phyloP scores from a whole-genome alignment of 92 coral and sea anemone species.

The Phenganax stokvisi region DNA sequence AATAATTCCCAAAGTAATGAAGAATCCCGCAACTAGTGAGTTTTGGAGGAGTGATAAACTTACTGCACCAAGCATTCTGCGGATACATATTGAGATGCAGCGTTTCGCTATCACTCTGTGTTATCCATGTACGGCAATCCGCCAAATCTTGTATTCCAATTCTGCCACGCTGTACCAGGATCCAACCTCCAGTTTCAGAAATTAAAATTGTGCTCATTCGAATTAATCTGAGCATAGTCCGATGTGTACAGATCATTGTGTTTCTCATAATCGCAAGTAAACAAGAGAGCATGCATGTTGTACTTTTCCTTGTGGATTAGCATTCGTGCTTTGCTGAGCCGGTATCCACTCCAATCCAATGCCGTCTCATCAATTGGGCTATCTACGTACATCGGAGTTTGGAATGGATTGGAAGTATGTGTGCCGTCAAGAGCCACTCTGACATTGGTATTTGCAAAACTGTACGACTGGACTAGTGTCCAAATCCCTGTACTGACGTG shows the following conservation, averaged over 20 bases:
- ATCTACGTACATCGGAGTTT: not conserved
- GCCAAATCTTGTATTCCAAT: no score
- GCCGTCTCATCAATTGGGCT: not conserved
- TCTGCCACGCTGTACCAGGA: no score
- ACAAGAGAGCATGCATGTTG: not conserved
- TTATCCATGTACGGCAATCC: not conserved
- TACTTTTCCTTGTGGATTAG: not conserved
- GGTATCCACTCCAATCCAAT: not conserved
- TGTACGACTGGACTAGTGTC: slow-evolving; percentile 3
- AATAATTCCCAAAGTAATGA: not conserved
- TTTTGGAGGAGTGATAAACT: not conserved
- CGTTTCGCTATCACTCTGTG: not conserved
- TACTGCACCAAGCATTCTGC: no score
- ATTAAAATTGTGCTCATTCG: no score
- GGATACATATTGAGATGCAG: not conserved
- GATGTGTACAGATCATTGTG: not conserved
- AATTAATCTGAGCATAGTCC: no score
- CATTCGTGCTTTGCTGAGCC: not conserved
- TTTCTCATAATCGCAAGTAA: slow-evolving; percentile 1
- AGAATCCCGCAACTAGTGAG: not conserved
- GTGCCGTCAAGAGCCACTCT: no score
- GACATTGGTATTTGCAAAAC: not conserved
- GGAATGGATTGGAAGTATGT: not conserved
- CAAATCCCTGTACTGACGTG: slow-evolving; percentile 2
- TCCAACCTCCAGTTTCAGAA: no score